Evolutionary conservation across 2,888 invertebrate species (phyloP).

Genomic region (Tanypteryx hageni): DNA sequence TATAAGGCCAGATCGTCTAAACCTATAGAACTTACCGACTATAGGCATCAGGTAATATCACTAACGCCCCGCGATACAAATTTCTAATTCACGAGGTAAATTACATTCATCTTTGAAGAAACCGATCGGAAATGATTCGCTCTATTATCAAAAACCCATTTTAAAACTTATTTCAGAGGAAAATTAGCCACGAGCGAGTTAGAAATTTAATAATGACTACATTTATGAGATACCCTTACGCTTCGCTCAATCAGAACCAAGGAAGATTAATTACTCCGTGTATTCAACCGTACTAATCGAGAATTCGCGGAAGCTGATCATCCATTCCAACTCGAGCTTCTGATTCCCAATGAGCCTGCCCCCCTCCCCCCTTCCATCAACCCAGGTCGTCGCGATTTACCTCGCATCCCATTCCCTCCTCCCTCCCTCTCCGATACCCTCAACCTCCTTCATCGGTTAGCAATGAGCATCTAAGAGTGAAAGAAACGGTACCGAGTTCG

Average conservation of each 20-base stretch:
- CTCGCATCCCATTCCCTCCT: background rate
- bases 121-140: too few relatives aligned
- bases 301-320: conserved; percentile 3
- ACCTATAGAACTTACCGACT: too few relatives aligned
- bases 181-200: background rate
- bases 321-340: background rate
- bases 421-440: too few relatives aligned
- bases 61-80: too few relatives aligned
- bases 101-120: too few relatives aligned
- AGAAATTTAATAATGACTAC: background rate
- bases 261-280: background rate
- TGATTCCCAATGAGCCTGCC: background rate
- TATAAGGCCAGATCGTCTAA: too few relatives aligned
- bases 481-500: background rate
- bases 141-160: background rate
- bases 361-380: background rate
- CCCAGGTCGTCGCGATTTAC: background rate
- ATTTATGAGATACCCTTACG: background rate
- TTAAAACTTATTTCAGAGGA: background rate
- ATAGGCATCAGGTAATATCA: too few relatives aligned
- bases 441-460: background rate
- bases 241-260: background rate
- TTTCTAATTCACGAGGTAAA: too few relatives aligned
- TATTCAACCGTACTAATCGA: background rate
- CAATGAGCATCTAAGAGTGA: conserved; percentile 2